Percentiles rank a stretch among this genome's conserved stretches.
Conservation (phyloP, 2,888 invertebrate species). For the Gisinianus flammeolus region DNA sequence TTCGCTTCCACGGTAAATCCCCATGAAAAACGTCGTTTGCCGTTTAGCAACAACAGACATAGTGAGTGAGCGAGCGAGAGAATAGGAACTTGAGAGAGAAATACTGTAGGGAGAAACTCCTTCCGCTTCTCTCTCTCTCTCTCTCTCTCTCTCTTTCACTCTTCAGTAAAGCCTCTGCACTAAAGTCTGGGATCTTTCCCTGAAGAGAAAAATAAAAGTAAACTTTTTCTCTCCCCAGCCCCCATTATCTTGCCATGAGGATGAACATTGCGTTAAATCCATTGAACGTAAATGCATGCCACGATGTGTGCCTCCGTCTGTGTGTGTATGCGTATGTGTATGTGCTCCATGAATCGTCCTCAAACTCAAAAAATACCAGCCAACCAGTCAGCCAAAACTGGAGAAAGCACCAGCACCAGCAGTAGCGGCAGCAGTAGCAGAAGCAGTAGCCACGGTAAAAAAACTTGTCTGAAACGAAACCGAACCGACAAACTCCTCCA, state of each 20-base stretch:
- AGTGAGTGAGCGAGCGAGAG: not conserved
- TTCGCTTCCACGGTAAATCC: constrained; percentile 8
- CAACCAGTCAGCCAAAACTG: not conserved
- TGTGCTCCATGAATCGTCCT: not conserved
- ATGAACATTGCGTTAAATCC: constrained; percentile 35
- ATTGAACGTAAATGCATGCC: constrained; percentile 39
- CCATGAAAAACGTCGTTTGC: constrained; percentile 6
- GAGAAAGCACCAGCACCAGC: not conserved
- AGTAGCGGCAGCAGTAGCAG: too few species aligned
- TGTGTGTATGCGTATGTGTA: not conserved
- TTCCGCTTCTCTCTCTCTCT: too few species aligned
- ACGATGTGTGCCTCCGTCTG: too few species aligned
- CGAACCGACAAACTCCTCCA: not conserved
- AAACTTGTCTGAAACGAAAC: not conserved
- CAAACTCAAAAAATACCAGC: not conserved
- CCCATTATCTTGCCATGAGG: constrained; percentile 36
- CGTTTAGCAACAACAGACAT: not conserved
- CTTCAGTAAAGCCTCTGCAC: not conserved
- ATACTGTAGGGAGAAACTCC: not conserved
- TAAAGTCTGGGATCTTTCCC: not conserved
- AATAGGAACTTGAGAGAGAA: not conserved
- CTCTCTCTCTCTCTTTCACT: not conserved
- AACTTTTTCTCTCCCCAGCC: constrained; percentile 22
- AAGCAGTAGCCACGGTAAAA: too few species aligned
- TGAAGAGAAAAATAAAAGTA: constrained; percentile 35